A percentile compares a stretch with the other conserved stretches of the same genome.
Evolutionary conservation across 2,113 vertebrate species (phyloP).

Genomic region (Paramormyrops kingsleyae): DNA sequence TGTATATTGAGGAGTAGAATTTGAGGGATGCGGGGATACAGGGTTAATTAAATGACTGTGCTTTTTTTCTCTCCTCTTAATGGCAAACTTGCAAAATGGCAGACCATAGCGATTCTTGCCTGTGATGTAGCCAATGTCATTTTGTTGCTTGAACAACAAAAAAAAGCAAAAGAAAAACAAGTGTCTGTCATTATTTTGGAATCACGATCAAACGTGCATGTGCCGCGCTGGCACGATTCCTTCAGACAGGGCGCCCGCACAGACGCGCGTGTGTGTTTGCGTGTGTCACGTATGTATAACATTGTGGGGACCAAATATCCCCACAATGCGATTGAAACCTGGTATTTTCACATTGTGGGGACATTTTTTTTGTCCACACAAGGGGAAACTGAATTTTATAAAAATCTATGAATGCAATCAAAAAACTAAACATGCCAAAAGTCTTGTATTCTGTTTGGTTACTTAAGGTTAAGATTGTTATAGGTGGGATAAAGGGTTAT

Average conservation of each 20-base stretch:
- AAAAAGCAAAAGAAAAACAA: slow-evolving; percentile 39
- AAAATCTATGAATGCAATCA: background rate
- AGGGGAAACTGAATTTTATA: background rate
- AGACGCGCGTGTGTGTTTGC: background rate
- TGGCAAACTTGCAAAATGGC: slow-evolving; percentile 54
- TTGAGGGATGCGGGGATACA: slow-evolving; percentile 46
- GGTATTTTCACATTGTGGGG: background rate
- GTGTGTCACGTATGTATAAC: background rate
- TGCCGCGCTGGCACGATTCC: background rate
- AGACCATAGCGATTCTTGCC: slow-evolving; percentile 67
- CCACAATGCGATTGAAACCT: background rate
- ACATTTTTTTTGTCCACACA: too few species aligned
- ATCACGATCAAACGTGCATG: background rate
- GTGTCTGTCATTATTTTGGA: slow-evolving; percentile 30
- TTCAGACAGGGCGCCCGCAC: background rate
- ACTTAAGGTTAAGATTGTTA: background rate
- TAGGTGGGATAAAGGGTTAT: background rate
- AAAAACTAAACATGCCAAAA: background rate
- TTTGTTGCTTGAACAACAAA: slow-evolving; percentile 53
- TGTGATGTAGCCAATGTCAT: slow-evolving; percentile 71
- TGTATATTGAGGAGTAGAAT: slow-evolving; percentile 59
- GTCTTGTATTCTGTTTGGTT: background rate
- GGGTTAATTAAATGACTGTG: slow-evolving; percentile 41
- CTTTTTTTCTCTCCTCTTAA: slow-evolving; percentile 46
- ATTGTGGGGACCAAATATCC: background rate